These are phyloP conservation scores for Psophia crepitans DNA, from an alignment of 2,113 vertebrate genomes.

Conservation along the genomic window DNA sequence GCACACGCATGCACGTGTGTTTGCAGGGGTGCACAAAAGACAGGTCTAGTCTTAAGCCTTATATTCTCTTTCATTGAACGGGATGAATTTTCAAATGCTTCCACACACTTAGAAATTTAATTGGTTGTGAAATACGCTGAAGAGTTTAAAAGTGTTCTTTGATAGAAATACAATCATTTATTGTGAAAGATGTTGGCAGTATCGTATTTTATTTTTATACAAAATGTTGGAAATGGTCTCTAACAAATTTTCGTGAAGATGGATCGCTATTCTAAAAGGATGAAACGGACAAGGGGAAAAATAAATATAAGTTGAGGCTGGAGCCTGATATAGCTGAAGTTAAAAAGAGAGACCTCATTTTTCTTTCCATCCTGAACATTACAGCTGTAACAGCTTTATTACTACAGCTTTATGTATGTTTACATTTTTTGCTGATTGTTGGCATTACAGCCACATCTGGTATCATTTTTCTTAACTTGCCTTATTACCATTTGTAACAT, in stretches of 20 bases:
- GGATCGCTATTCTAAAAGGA: slow-evolving; percentile 63
- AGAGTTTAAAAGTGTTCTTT: slow-evolving; percentile 46
- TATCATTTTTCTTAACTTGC: slow-evolving; percentile 64
- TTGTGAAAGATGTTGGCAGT: slow-evolving; percentile 16
- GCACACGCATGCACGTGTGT: accelerated
- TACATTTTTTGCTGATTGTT: slow-evolving; percentile 67
- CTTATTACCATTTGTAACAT: slow-evolving; percentile 68
- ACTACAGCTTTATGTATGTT: slow-evolving; percentile 51
- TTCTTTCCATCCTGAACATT: slow-evolving; percentile 28
- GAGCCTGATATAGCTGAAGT: slow-evolving; percentile 28
- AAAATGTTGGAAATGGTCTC: slow-evolving; percentile 33
- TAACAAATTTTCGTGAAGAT: slow-evolving; percentile 61
- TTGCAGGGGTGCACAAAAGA: neutral
- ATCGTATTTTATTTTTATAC: slow-evolving; percentile 27
- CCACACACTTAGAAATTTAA: slow-evolving; percentile 21
- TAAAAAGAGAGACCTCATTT: slow-evolving; percentile 40
- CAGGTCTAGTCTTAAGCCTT: neutral
- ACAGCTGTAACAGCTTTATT: slow-evolving; percentile 69
- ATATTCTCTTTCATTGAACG: neutral
- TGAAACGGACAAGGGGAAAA: slow-evolving; percentile 38
- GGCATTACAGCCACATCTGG: slow-evolving; percentile 71
- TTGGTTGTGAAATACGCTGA: slow-evolving; percentile 56
- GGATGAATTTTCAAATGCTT: neutral
- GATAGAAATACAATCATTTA: slow-evolving; percentile 48
- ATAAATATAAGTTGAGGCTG: slow-evolving; percentile 50